These are phyloP conservation scores for Coryphaenoides rupestris DNA, from an alignment of 2,113 vertebrate genomes.

Conservation along the genomic window DNA sequence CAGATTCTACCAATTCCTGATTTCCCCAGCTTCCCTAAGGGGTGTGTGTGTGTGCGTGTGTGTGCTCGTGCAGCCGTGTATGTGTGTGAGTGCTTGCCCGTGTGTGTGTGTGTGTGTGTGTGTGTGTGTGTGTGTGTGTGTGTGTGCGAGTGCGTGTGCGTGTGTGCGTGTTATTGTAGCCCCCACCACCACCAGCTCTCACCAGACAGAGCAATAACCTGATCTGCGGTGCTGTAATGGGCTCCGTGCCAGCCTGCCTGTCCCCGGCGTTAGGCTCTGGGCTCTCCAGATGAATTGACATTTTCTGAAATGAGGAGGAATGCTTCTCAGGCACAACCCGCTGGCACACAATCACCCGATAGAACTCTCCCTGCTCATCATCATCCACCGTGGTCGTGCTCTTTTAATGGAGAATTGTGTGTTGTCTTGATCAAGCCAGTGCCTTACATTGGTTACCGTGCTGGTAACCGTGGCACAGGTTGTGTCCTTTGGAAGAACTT, in stretches of 20 bases:
- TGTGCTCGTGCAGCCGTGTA: too few species aligned
- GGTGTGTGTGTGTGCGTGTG: too few species aligned
- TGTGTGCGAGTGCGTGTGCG: background rate
- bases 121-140: too few species aligned
- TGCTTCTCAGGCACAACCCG: slow-evolving; percentile 48
- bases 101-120: too few species aligned
- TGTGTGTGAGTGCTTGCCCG: too few species aligned
- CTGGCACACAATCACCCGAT: slow-evolving; percentile 31
- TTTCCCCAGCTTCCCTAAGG: background rate
- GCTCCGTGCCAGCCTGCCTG: slow-evolving; percentile 50
- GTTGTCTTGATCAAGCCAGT: too few species aligned
- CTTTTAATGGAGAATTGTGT: background rate
- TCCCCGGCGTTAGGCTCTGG: slow-evolving; percentile 51
- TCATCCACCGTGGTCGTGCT: slow-evolving; percentile 14
- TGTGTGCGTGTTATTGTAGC: background rate
- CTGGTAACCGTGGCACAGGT: slow-evolving; percentile 18
- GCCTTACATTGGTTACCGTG: slow-evolving; percentile 16
- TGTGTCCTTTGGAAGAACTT: too few species aligned
- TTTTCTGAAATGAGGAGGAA: slow-evolving; percentile 61
- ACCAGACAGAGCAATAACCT: slow-evolving; percentile 28
- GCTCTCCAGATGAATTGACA: slow-evolving; percentile 51
- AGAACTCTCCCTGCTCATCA: slow-evolving; percentile 19
- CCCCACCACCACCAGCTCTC: slow-evolving; percentile 16
- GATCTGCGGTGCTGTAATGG: slow-evolving; percentile 38
- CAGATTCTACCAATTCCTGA: background rate